phyloP scores from a whole-genome alignment of 2,797 vertebrate genomes.

The Rhynchotus rufescens region DNA sequence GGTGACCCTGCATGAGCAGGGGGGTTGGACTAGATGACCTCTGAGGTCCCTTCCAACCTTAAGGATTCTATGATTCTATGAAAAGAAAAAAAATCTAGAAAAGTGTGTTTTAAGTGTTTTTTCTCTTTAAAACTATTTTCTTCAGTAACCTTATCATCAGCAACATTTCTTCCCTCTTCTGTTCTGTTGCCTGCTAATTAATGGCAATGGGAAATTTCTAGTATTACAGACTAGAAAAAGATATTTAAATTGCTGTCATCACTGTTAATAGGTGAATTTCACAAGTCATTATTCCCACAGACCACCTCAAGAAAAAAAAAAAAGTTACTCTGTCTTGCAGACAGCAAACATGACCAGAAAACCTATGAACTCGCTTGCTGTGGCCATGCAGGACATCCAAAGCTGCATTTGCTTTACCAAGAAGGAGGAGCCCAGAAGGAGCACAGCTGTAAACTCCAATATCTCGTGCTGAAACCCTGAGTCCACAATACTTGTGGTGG shows the following conservation, averaged over 20 bases:
- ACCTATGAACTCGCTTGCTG: not conserved
- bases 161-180: not conserved
- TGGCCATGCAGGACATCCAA: not conserved
- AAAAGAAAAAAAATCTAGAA: not conserved
- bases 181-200: not conserved
- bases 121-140: not conserved
- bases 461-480: not conserved
- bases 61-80: not conserved
- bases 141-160: not conserved
- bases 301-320: not conserved
- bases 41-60: too few relatives aligned
- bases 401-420: not conserved
- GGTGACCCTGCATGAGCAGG: too few relatives aligned
- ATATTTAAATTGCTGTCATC: not conserved
- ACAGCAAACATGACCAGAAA: not conserved
- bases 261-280: not conserved
- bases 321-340: not conserved
- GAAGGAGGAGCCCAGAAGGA: not conserved
- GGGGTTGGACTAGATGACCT: too few relatives aligned
- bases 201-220: not conserved
- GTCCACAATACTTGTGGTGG: accelerated
- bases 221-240: not conserved
- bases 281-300: not conserved
- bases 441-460: not conserved
- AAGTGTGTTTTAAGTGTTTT: not conserved